Conservation (phyloP, 1,140 invertebrate species). For the Cyrtorhinus lividipennis region DNA sequence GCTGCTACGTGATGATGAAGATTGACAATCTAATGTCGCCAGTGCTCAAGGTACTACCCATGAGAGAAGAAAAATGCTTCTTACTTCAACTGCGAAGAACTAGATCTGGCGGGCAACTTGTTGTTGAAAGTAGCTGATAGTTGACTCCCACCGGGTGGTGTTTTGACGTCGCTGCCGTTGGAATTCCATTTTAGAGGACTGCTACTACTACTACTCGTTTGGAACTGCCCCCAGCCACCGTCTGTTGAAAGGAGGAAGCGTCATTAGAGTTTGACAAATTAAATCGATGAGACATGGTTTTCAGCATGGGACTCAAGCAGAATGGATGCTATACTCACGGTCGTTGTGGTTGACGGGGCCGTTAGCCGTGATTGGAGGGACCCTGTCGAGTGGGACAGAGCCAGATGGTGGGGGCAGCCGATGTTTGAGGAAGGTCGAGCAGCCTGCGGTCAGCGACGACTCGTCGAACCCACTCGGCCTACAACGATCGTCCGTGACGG, state of each 20-base stretch:
- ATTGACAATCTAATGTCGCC: no score
- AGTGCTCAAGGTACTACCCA: no score
- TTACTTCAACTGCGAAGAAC: slow-evolving; percentile 12
- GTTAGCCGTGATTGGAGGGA: slow-evolving; percentile 1
- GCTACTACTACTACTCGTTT: slow-evolving; percentile 9
- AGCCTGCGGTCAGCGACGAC: neutral
- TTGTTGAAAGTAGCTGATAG: slow-evolving; percentile 4
- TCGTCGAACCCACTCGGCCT: neutral
- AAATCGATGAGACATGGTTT: neutral
- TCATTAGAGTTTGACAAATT: neutral
- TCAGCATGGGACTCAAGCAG: neutral
- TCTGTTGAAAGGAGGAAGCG: slow-evolving; percentile 1
- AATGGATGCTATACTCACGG: slow-evolving; percentile 2
- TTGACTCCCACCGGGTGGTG: neutral
- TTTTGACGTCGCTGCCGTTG: slow-evolving; percentile 3
- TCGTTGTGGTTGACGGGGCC: slow-evolving; percentile 16
- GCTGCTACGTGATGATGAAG: no score
- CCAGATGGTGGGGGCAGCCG: slow-evolving; percentile 2
- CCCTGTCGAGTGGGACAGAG: neutral
- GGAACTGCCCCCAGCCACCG: slow-evolving; percentile 13
- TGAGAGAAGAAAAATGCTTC: no score
- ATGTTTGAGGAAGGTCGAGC: neutral
- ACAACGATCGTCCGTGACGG: slow-evolving; percentile 1
- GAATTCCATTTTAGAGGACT: slow-evolving; percentile 6
- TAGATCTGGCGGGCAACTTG: slow-evolving; percentile 11